Conservation (phyloP, 1,140 invertebrate species). For the Helicoverpa zea region DNA sequence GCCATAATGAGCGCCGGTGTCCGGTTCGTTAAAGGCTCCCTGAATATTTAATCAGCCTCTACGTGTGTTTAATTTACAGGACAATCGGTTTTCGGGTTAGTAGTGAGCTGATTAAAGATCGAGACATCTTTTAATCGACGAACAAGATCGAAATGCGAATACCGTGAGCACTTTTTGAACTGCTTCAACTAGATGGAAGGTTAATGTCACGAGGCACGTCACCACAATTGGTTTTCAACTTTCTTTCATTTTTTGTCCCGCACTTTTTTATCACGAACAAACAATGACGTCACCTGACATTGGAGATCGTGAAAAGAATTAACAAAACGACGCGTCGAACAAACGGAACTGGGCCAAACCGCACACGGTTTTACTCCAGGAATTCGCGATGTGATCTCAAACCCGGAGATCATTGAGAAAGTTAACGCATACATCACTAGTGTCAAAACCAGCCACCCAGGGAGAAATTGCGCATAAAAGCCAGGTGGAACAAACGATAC, state of each 20-base stretch:
- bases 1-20: constrained; percentile 45
- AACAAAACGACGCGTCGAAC: background rate
- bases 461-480: constrained; percentile 10
- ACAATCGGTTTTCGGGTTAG: constrained; percentile 34
- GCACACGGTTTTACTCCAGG: background rate
- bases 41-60: constrained; percentile 53
- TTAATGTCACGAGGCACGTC: constrained; percentile 8
- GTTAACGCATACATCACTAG: constrained; percentile 22
- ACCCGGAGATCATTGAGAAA: constrained; percentile 15
- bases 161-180: background rate
- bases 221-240: constrained; percentile 3
- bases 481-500: constrained; percentile 23
- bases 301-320: constrained; percentile 14
- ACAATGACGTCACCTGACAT: constrained; percentile 7
- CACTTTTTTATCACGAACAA: constrained; percentile 14
- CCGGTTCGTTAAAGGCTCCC: constrained; percentile 30
- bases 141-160: constrained; percentile 5
- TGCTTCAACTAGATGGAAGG: background rate
- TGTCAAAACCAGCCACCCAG: constrained; percentile 30
- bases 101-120: background rate
- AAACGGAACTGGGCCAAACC: constrained; percentile 4
- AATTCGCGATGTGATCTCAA: constrained; percentile 3
- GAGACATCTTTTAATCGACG: background rate
- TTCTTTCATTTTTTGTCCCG: constrained; percentile 26
- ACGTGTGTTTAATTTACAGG: constrained; percentile 51